Conservation (phyloP, 2,797 vertebrate genomes). For the Sandelia bainsii region DNA sequence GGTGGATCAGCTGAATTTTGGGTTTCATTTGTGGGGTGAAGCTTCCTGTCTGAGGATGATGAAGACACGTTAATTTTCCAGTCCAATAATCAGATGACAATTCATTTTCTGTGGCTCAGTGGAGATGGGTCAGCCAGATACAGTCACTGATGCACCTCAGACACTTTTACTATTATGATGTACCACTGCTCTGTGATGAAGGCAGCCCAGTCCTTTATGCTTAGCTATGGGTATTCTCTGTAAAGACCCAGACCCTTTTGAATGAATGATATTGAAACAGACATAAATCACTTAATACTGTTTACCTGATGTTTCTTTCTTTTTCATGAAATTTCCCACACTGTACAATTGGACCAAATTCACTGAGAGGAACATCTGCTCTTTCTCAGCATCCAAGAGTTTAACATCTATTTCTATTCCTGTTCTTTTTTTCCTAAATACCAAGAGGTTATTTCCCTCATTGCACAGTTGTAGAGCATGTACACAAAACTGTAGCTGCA, state of each 20-base stretch:
- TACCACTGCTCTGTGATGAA: constrained; percentile 34
- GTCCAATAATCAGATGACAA: constrained; percentile 58
- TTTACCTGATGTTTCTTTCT: constrained; percentile 4
- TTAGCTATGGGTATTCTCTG: constrained; percentile 42
- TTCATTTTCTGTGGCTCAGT: constrained; percentile 54
- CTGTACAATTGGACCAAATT: constrained; percentile 4
- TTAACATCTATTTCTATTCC: constrained; percentile 15
- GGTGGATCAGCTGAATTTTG: constrained; percentile 37
- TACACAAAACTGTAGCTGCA: constrained; percentile 9
- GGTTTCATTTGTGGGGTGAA: constrained; percentile 37
- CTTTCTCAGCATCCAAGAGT: constrained; percentile 32
- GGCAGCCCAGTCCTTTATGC: constrained; percentile 46
- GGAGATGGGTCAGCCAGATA: constrained; percentile 9
- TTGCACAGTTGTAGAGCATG: constrained; percentile 20
- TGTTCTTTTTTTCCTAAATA: constrained; percentile 29
- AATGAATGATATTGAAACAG: constrained; percentile 34
- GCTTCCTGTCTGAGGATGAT: constrained; percentile 57
- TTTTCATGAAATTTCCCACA: constrained; percentile 28
- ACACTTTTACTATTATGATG: constrained; percentile 50
- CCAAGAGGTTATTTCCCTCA: constrained; percentile 38
- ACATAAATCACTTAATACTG: constrained; percentile 39
- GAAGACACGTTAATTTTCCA: constrained; percentile 70
- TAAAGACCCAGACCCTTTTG: constrained; percentile 26
- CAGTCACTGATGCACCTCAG: constrained; percentile 56
- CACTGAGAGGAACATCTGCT: constrained; percentile 34